These are phyloP conservation scores for Holotrichia oblita DNA, from an alignment of 1,140 invertebrate genomes.

Conservation along the genomic window DNA sequence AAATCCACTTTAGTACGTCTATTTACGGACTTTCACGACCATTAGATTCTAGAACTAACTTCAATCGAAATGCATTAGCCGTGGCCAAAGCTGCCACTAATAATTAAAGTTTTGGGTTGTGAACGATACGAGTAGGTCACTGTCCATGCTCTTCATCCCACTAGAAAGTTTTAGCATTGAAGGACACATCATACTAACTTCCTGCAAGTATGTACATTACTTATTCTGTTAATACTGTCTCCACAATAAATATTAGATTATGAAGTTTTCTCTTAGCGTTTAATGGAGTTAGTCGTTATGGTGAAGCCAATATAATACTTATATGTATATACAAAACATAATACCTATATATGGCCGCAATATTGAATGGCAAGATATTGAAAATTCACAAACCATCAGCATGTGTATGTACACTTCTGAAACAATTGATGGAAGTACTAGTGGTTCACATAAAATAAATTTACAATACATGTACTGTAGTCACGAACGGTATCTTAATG, in stretches of 20 bases:
- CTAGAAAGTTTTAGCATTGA: slow-evolving; percentile 1
- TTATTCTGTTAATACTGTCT: not conserved
- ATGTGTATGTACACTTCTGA: no score
- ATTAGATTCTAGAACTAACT: slow-evolving; percentile 17
- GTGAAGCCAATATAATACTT: not conserved
- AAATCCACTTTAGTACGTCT: not conserved
- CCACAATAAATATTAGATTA: not conserved
- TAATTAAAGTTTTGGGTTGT: slow-evolving; percentile 15
- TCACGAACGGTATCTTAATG: no score
- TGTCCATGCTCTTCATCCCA: not conserved
- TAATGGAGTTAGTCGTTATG: not conserved
- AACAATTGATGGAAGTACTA: no score
- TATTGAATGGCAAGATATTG: no score
- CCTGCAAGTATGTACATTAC: not conserved
- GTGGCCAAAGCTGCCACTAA: not conserved
- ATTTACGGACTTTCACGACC: slow-evolving; percentile 4
- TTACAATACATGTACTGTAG: no score
- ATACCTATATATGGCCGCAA: no score
- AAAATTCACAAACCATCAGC: no score
- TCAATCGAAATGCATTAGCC: slow-evolving; percentile 24
- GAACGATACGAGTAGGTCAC: not conserved
- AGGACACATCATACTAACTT: not conserved
- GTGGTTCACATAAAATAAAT: no score
- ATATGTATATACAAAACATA: not conserved
- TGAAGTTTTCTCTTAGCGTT: not conserved